A percentile compares a stretch with the other conserved stretches of the same genome.
Evolutionary conservation across 2,888 invertebrate species (phyloP).

Genomic region (Drosophila lutescens): DNA sequence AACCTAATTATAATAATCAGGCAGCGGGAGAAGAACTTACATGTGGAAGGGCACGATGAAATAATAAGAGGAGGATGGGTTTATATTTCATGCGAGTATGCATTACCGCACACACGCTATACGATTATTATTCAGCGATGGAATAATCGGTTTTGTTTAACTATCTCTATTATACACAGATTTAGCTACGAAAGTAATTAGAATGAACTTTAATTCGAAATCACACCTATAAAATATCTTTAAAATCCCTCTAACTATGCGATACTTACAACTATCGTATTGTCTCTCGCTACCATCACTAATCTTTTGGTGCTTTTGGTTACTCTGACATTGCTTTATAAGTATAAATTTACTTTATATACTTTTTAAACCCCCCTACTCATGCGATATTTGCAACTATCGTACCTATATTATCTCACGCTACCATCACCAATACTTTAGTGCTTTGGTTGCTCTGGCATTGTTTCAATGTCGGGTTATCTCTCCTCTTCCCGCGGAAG

Average conservation of each 20-base stretch:
- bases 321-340: constrained; percentile 57
- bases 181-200: too few species aligned
- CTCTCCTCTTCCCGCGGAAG: constrained; percentile 20
- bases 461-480: constrained; percentile 76
- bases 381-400: not conserved
- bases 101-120: constrained; percentile 1
- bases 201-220: too few species aligned
- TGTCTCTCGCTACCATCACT: not conserved
- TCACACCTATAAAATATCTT: too few species aligned
- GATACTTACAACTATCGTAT: not conserved
- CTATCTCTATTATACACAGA: too few species aligned
- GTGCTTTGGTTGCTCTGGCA: constrained; percentile 28
- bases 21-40: constrained; percentile 27
- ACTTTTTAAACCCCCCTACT: not conserved
- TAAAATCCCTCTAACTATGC: not conserved
- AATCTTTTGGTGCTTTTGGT: not conserved
- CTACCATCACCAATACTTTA: not conserved
- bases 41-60: constrained; percentile 20
- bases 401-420: not conserved
- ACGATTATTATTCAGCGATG: not conserved
- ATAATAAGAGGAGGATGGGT: not conserved
- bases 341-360: too few species aligned
- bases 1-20: constrained; percentile 55
- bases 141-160: not conserved
- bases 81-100: constrained; percentile 9